phyloP scores from a whole-genome alignment of 2,797 vertebrate species.

The Squalus acanthias region DNA sequence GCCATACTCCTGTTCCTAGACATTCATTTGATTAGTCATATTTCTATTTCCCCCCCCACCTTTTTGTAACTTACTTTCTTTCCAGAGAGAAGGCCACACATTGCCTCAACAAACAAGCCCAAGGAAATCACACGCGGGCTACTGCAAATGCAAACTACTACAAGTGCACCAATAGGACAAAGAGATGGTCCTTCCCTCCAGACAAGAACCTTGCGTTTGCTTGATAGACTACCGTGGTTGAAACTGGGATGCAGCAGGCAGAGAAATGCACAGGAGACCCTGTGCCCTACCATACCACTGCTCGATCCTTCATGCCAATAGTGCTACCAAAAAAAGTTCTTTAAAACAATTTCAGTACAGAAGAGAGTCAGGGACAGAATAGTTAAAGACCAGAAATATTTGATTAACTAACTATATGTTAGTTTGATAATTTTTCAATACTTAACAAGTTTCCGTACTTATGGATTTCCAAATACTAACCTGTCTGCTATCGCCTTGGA shows the following conservation, averaged over 20 bases:
- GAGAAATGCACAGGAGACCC: not conserved
- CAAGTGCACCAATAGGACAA: not conserved
- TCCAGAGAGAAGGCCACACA: not conserved
- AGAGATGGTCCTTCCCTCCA: not conserved
- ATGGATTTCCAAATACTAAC: constrained; percentile 56
- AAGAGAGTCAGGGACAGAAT: not conserved
- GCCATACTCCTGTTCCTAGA: not conserved
- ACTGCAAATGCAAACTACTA: not conserved
- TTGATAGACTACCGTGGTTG: not conserved
- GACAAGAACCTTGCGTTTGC: not conserved
- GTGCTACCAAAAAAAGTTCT: not conserved
- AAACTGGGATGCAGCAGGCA: not conserved
- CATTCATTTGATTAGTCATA: not conserved
- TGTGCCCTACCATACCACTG: not conserved
- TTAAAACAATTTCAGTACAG: not conserved
- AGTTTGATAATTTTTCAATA: not conserved
- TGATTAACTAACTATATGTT: not conserved
- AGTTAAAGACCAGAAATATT: not conserved
- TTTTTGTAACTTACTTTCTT: not conserved
- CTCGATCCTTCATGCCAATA: not conserved
- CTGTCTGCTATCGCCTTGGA: constrained; percentile 95
- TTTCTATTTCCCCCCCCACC: not conserved
- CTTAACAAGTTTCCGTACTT: not conserved
- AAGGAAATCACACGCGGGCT: not conserved
- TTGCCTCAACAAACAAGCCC: not conserved